Evolutionary conservation across 53 echinoderm and acorn worm genomes (phyloP).

Genomic region (Echinarachnius parma): DNA sequence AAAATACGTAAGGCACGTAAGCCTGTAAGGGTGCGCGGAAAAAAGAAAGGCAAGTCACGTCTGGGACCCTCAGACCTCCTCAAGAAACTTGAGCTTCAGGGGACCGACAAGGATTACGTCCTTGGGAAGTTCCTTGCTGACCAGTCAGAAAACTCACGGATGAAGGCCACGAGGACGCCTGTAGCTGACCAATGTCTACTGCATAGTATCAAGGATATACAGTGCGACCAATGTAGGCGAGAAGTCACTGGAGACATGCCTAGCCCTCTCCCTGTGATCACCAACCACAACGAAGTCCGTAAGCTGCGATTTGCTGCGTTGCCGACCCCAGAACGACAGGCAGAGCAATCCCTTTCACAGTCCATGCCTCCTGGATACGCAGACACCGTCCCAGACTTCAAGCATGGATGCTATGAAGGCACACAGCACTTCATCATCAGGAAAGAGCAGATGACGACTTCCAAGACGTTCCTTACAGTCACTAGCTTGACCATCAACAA

Average conservation of each 20-base stretch:
- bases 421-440: constrained; percentile 61
- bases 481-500: constrained; percentile 67
- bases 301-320: neutral
- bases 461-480: constrained; percentile 49
- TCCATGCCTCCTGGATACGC: constrained; percentile 5
- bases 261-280: neutral
- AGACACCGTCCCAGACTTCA: constrained; percentile 37
- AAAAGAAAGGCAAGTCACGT: neutral
- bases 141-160: neutral
- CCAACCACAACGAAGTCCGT: constrained; percentile 14
- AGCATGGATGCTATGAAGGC: constrained; percentile 41
- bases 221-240: neutral
- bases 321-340: too few relatives aligned
- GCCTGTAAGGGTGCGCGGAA: constrained; percentile 30
- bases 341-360: neutral
- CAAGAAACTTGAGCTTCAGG: constrained; percentile 19
- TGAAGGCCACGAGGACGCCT: neutral
- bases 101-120: constrained; percentile 41
- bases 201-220: neutral
- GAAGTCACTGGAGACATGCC: neutral
- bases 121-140: constrained; percentile 44
- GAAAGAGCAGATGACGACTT: constrained; percentile 70
- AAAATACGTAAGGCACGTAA: constrained; percentile 54
- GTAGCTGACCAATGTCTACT: neutral
- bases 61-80: neutral